Conservation (phyloP, 2,888 invertebrate species). For the Ophion ventricosus region DNA sequence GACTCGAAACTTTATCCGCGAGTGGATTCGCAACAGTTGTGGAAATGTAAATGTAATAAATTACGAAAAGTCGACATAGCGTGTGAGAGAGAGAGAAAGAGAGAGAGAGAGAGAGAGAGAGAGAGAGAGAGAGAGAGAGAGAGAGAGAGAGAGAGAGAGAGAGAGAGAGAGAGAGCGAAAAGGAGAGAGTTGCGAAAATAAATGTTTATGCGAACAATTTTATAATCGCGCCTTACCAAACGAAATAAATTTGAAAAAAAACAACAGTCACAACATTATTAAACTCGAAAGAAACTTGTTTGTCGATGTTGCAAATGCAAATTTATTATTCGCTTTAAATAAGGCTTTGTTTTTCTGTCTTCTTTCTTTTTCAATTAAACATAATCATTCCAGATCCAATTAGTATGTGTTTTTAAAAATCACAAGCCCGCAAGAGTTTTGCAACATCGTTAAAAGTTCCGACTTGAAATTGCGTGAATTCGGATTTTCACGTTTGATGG, state of each 20-base stretch:
- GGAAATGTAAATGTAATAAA: conserved; percentile 57
- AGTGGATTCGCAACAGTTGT: conserved; percentile 43
- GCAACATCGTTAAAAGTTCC: background rate
- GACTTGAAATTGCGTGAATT: too few species aligned
- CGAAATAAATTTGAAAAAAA: background rate
- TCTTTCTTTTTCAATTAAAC: conserved; percentile 8
- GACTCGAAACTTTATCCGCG: conserved; percentile 64
- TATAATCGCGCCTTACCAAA: conserved; percentile 15
- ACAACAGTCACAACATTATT: background rate
- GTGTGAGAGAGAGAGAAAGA: background rate
- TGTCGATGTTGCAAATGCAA: conserved; percentile 1
- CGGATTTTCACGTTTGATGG: too few species aligned
- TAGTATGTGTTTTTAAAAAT: conserved; percentile 8
- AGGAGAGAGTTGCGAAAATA: too few species aligned
- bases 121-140: too few species aligned
- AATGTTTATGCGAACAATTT: conserved; percentile 8
- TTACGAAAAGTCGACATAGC: conserved; percentile 35
- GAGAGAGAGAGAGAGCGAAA: too few species aligned
- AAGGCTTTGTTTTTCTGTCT: background rate
- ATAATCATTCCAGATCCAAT: conserved; percentile 1
- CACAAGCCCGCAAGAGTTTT: background rate
- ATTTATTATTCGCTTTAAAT: conserved; percentile 31
- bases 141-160: too few species aligned
- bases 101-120: background rate
- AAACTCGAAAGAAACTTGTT: background rate